These are phyloP conservation scores for Geococcyx californianus DNA, from an alignment of 2,113 vertebrate genomes.

Conservation along the genomic window DNA sequence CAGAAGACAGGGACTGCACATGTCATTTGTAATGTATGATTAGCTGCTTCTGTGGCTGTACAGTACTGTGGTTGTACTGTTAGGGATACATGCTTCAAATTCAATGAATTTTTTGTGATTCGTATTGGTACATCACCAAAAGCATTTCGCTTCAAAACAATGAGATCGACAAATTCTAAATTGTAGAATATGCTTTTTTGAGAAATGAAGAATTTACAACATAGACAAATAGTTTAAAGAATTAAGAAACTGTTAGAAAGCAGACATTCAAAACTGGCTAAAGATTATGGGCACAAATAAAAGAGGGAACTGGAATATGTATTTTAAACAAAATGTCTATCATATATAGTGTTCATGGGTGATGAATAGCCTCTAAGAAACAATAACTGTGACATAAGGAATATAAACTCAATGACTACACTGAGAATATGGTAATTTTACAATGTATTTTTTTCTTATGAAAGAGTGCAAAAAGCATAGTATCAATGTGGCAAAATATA, in stretches of 20 bases:
- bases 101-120: neutral
- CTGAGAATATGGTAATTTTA: neutral
- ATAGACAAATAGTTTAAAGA: neutral
- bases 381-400: neutral
- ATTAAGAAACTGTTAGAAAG: neutral
- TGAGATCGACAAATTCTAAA: neutral
- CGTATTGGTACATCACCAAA: neutral
- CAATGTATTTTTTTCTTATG: neutral
- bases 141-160: neutral
- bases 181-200: neutral
- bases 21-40: neutral
- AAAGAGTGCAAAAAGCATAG: neutral
- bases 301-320: neutral
- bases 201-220: neutral
- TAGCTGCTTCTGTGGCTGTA: neutral
- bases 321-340: neutral
- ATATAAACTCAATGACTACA: neutral
- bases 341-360: neutral
- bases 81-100: neutral
- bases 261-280: neutral
- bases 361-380: neutral
- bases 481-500: neutral
- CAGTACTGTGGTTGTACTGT: neutral
- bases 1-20: neutral
- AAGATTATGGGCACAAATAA: neutral